Conservation (phyloP, 2,113 vertebrate species). For the Anolis carolinensis region DNA sequence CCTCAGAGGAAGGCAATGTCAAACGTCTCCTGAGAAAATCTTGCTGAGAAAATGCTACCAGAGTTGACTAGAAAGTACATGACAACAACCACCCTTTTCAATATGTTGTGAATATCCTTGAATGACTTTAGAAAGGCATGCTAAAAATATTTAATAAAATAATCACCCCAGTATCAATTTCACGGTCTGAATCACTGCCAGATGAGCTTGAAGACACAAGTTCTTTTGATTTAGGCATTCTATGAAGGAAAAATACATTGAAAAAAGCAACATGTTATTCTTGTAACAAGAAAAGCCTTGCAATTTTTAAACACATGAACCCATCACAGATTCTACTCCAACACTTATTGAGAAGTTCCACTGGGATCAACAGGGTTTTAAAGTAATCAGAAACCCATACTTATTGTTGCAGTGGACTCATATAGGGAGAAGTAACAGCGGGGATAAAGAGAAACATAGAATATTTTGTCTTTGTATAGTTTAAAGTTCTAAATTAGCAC, state of each 20-base stretch:
- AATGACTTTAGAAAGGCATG: background rate
- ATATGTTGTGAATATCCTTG: background rate
- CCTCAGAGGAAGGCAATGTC: no score
- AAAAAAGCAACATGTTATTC: background rate
- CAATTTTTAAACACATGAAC: background rate
- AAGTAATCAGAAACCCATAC: background rate
- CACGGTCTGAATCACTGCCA: constrained; percentile 94
- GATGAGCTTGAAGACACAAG: constrained; percentile 92
- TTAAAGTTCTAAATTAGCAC: background rate
- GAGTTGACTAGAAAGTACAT: no score
- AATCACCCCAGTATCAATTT: constrained; percentile 93
- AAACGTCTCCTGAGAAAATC: no score
- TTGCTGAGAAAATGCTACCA: no score
- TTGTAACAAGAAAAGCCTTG: background rate
- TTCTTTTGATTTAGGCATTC: constrained; percentile 99
- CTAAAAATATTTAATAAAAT: background rate
- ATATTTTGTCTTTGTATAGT: background rate
- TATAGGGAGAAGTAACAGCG: background rate
- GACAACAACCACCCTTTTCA: background rate
- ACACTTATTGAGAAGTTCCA: background rate
- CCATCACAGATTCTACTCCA: background rate
- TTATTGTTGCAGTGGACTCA: background rate
- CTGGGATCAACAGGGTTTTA: background rate
- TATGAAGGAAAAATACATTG: constrained; percentile 61
- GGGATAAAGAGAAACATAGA: background rate